A percentile compares a stretch with the other conserved stretches of the same genome.
Conservation (phyloP, 2,888 invertebrate species). For the Drosophila borborema region DNA sequence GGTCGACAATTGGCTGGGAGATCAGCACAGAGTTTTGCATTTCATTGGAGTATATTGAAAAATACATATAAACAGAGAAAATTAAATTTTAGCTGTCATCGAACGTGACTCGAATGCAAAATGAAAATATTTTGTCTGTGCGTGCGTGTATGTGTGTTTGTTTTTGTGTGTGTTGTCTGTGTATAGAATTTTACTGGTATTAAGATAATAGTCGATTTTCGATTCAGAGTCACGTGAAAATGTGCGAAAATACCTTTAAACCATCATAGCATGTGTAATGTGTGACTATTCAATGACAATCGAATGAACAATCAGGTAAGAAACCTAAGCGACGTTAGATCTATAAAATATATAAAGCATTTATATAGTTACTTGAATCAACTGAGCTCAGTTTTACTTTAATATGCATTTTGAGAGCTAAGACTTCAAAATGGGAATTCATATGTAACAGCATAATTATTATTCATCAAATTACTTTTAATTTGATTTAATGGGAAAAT, state of each 20-base stretch:
- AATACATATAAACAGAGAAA: slow-evolving; percentile 59
- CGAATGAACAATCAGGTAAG: neutral
- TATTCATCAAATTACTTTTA: neutral
- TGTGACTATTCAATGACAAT: slow-evolving; percentile 7
- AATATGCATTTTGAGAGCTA: neutral
- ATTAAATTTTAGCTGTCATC: slow-evolving; percentile 68
- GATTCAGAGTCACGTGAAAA: slow-evolving; percentile 53
- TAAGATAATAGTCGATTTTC: slow-evolving; percentile 24
- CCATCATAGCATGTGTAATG: slow-evolving; percentile 19
- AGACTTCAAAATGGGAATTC: too few species aligned
- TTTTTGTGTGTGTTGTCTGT: neutral
- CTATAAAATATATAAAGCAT: neutral
- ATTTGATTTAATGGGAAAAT: neutral
- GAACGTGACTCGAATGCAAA: slow-evolving; percentile 59
- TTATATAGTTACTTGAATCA: neutral
- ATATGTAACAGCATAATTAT: neutral
- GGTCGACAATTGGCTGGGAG: slow-evolving; percentile 63
- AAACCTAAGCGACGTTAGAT: neutral
- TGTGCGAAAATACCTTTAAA: slow-evolving; percentile 58
- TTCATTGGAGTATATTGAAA: slow-evolving; percentile 60
- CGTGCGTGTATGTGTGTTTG: neutral
- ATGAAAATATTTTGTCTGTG: neutral
- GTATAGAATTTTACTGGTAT: slow-evolving; percentile 10
- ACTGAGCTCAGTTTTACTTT: neutral
- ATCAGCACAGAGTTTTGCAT: slow-evolving; percentile 56